Evolutionary conservation across 1,140 invertebrate species (phyloP).

Genomic region (Oryctes rhinoceros): DNA sequence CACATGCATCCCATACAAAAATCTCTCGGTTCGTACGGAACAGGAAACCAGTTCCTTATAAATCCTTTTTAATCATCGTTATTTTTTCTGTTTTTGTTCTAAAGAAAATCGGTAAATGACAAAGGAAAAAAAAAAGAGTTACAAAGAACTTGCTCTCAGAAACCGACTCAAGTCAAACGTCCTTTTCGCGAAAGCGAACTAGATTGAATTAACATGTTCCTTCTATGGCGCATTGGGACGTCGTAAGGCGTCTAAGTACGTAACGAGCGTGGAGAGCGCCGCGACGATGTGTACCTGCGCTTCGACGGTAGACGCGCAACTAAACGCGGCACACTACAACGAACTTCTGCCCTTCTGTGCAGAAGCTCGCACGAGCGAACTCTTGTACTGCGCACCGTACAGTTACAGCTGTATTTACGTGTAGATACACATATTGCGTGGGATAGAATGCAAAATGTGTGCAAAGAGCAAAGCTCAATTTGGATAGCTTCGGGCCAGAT

Average conservation of each 20-base stretch:
- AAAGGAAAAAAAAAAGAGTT: background rate
- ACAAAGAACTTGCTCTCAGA: background rate
- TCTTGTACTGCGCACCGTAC: constrained; percentile 17
- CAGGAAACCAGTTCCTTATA: background rate
- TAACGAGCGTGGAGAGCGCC: background rate
- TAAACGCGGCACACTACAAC: constrained; percentile 17
- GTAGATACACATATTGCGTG: background rate
- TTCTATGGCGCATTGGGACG: background rate
- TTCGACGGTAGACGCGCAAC: constrained; percentile 32
- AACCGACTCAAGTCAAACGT: background rate
- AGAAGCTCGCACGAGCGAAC: background rate
- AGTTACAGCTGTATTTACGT: background rate
- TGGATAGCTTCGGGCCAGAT: no score
- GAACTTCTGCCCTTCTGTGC: constrained; percentile 16
- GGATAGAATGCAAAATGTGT: no score
- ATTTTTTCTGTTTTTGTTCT: background rate
- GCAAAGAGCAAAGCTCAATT: no score
- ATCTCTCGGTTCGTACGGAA: no score
- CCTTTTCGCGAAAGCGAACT: background rate
- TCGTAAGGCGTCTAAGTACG: background rate
- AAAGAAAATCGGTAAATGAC: background rate
- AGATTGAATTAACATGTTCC: constrained; percentile 25
- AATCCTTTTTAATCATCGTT: background rate
- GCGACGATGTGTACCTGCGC: constrained; percentile 13
- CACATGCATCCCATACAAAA: background rate